Percentiles rank a stretch among this genome's conserved stretches.
These are phyloP conservation scores for Lacanobia wlatinum DNA, from an alignment of 2,888 invertebrate genomes.

Conservation along the genomic window DNA sequence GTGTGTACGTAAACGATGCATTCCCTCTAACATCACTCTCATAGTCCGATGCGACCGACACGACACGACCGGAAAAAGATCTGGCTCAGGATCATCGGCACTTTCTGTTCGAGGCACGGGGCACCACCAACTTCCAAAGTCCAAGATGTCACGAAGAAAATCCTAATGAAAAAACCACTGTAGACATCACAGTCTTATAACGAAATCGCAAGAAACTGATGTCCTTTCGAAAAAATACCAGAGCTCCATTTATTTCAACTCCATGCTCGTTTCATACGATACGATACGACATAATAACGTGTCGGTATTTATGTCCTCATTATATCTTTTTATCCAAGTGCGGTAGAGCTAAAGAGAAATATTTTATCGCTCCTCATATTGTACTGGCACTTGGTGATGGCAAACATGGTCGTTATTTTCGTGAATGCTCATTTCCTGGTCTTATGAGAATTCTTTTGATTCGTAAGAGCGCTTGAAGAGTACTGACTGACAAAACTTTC, in stretches of 20 bases:
- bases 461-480: neutral
- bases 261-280: slow-evolving; percentile 15
- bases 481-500: neutral
- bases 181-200: neutral
- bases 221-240: neutral
- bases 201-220: neutral
- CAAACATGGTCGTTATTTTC: slow-evolving; percentile 23
- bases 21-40: too few species aligned
- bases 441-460: neutral
- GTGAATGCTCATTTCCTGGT: slow-evolving; percentile 17
- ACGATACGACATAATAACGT: slow-evolving; percentile 43
- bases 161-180: neutral
- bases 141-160: neutral
- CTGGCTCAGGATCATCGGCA: neutral
- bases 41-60: too few species aligned
- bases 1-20: too few species aligned
- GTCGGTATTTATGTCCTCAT: slow-evolving; percentile 46
- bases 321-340: slow-evolving; percentile 33
- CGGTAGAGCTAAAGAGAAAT: slow-evolving; percentile 13
- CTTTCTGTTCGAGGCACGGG: neutral
- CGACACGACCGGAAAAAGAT: neutral
- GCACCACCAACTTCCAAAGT: neutral
- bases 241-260: slow-evolving; percentile 26
- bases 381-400: slow-evolving; percentile 4
- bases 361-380: slow-evolving; percentile 35